These are phyloP conservation scores for Globodera rostochiensis DNA, from an alignment of 1,140 invertebrate species.

Conservation along the genomic window DNA sequence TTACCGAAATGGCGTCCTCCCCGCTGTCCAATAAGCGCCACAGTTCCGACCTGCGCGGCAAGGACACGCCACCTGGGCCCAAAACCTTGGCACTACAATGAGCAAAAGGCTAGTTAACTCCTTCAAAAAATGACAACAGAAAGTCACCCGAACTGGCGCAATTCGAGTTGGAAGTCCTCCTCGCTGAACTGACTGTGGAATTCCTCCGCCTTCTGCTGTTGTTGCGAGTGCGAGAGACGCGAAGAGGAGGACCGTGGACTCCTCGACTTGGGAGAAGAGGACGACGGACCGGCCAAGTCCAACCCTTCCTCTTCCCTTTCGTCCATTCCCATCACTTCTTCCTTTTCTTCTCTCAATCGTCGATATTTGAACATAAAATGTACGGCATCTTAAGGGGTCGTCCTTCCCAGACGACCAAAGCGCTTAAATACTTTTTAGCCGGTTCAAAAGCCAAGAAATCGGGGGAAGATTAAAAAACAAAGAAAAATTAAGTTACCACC, in stretches of 20 bases:
- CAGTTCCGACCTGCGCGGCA: slow-evolving; percentile 42
- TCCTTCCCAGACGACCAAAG: too few relatives aligned
- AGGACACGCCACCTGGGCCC: slow-evolving; percentile 46
- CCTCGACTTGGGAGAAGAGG: background rate
- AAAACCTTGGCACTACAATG: slow-evolving; percentile 41
- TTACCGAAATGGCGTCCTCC: slow-evolving; percentile 27
- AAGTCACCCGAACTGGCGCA: slow-evolving; percentile 33
- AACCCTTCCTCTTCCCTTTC: background rate
- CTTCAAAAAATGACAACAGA: background rate
- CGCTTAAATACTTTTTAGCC: too few relatives aligned
- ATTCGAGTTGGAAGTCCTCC: slow-evolving; percentile 47
- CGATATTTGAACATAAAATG: background rate
- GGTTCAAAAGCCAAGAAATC: too few relatives aligned
- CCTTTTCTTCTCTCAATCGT: background rate
- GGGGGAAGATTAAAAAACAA: too few relatives aligned
- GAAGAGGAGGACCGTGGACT: background rate
- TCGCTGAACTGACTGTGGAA: slow-evolving; percentile 49
- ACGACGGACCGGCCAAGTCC: background rate
- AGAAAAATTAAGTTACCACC: too few relatives aligned
- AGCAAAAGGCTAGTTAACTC: background rate
- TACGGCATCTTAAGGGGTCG: too few relatives aligned
- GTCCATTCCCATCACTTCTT: background rate
- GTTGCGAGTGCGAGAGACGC: too few relatives aligned
- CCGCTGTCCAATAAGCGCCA: slow-evolving; percentile 36
- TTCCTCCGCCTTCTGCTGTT: slow-evolving; percentile 26